These are phyloP conservation scores for Coluber constrictor DNA, from an alignment of 2,797 vertebrate genomes.

Conservation along the genomic window DNA sequence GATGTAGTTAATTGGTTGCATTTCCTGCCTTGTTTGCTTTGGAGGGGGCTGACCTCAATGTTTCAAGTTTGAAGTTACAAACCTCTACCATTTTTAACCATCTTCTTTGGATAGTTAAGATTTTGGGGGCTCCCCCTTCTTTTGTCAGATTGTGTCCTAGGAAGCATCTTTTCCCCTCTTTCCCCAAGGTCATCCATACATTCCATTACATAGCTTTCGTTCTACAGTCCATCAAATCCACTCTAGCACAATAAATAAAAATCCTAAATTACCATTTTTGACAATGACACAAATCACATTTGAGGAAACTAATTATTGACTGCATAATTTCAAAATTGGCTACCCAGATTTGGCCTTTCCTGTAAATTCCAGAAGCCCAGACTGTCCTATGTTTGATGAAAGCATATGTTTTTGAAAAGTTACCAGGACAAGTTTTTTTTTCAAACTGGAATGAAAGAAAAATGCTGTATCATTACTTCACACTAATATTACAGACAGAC, in stretches of 20 bases:
- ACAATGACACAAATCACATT: background rate
- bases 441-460: background rate
- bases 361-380: background rate
- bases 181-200: background rate
- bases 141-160: background rate
- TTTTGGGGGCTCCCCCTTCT: background rate
- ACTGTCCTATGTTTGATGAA: background rate
- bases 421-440: background rate
- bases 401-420: background rate
- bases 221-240: background rate
- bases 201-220: background rate
- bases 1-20: background rate
- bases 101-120: background rate
- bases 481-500: background rate
- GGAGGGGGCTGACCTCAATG: background rate
- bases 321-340: background rate
- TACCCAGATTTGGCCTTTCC: background rate
- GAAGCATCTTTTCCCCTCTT: background rate
- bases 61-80: background rate
- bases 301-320: background rate
- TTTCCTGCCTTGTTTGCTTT: background rate
- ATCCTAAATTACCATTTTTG: background rate
- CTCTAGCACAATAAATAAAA: background rate
- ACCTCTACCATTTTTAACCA: background rate
- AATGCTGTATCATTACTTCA: background rate